phyloP scores from a whole-genome alignment of 1,140 invertebrate genomes.

The Penaeus japonicus region DNA sequence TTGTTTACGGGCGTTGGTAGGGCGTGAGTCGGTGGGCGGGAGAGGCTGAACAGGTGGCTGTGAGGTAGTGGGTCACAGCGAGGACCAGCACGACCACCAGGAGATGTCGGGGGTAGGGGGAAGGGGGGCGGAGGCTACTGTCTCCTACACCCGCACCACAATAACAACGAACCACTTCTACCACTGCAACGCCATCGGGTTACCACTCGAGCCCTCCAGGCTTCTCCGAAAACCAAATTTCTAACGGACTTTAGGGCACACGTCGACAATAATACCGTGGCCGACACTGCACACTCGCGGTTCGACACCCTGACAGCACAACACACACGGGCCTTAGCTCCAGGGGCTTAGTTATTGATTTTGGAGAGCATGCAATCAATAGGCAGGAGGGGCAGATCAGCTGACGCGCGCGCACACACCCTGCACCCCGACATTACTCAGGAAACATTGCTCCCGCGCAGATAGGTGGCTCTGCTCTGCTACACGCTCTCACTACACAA shows the following conservation, averaged over 20 bases:
- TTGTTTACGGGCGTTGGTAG: not conserved
- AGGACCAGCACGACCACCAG: not conserved
- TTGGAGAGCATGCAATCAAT: slow-evolving; percentile 51
- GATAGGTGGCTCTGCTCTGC: no score
- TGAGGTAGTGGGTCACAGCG: slow-evolving; percentile 38
- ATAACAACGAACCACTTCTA: not conserved
- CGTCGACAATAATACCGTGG: slow-evolving; percentile 28
- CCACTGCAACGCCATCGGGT: not conserved
- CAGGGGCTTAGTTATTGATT: slow-evolving; percentile 54
- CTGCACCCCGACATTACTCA: not conserved
- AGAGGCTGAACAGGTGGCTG: slow-evolving; percentile 48
- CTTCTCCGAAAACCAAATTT: not conserved
- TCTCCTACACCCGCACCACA: not conserved
- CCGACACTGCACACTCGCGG: slow-evolving; percentile 48
- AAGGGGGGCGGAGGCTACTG: not conserved
- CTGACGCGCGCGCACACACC: slow-evolving; percentile 54
- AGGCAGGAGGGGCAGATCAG: slow-evolving; percentile 51
- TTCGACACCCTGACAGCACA: slow-evolving; percentile 53
- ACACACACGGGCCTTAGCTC: slow-evolving; percentile 52
- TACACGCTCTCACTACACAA: no score
- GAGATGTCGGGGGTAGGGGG: not conserved
- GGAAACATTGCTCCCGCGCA: not conserved
- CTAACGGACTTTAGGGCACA: slow-evolving; percentile 4
- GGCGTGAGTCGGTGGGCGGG: slow-evolving; percentile 16
- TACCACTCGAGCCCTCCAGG: not conserved